Evolutionary conservation across 2,113 vertebrate species (phyloP).

Genomic region (Oreocharis arfaki): DNA sequence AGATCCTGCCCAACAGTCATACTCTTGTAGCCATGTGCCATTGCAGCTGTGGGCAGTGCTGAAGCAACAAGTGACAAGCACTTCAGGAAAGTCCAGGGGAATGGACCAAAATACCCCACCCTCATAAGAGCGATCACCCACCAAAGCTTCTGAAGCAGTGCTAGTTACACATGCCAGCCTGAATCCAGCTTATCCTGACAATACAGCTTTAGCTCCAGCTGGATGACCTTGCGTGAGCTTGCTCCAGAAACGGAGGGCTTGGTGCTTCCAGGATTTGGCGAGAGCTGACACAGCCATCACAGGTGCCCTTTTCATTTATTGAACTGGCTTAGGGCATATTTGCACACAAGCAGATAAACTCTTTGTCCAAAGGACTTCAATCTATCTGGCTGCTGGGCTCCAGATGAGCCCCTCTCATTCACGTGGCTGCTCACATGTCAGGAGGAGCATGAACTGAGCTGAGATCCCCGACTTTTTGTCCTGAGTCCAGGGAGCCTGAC

Average conservation of each 20-base stretch:
- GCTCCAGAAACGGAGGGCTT: neutral
- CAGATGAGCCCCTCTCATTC: neutral
- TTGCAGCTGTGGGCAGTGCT: neutral
- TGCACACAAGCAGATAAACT: neutral
- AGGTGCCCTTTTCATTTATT: neutral
- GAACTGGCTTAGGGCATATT: neutral
- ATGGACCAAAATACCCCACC: neutral
- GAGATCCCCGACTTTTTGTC: neutral
- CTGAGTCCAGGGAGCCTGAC: neutral
- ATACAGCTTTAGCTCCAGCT: neutral
- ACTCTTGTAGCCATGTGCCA: neutral
- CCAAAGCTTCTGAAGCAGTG: neutral
- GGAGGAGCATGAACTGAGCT: neutral
- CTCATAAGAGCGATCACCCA: neutral
- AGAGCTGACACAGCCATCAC: neutral
- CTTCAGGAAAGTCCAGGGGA: neutral
- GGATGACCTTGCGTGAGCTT: neutral
- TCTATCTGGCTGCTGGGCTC: neutral
- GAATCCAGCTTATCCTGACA: neutral
- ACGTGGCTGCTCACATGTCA: fast-evolving
- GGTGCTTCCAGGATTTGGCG: neutral
- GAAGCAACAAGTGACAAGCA: neutral
- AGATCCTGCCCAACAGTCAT: neutral
- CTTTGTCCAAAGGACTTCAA: neutral
- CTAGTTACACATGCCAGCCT: neutral